Evolutionary conservation across 2,797 vertebrate species (phyloP).

Genomic region (Macrochelys suwanniensis): DNA sequence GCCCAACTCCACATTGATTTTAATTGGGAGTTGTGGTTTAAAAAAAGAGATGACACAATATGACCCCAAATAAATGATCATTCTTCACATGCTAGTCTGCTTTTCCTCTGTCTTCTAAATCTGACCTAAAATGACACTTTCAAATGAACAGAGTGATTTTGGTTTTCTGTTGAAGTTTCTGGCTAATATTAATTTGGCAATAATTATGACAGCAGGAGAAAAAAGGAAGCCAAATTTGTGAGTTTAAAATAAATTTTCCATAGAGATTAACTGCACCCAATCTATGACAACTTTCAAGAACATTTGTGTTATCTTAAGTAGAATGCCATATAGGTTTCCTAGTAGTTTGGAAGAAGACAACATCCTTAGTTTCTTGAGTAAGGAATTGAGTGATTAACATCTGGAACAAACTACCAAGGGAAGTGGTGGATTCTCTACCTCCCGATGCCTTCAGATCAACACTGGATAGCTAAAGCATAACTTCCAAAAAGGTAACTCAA

Average conservation of each 20-base stretch:
- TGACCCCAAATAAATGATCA: not conserved
- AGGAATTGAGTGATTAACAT: not conserved
- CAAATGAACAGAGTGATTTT: not conserved
- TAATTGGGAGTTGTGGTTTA: not conserved
- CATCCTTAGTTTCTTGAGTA: not conserved
- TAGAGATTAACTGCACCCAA: not conserved
- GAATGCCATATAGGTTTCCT: not conserved
- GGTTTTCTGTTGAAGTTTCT: not conserved
- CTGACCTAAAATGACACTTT: not conserved
- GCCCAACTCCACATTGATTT: not conserved
- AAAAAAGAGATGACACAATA: not conserved
- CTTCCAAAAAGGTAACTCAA: no score
- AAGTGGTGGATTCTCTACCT: not conserved
- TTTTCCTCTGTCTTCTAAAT: not conserved
- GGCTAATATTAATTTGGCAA: not conserved
- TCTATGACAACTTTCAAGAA: no score
- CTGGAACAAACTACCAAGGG: not conserved
- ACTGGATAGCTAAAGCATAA: no score
- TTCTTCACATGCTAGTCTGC: not conserved
- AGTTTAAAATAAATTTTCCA: not conserved
- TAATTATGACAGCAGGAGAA: not conserved
- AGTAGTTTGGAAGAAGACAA: not conserved
- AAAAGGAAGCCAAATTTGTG: not conserved
- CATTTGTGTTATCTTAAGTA: not conserved
- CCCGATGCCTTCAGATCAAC: not conserved